Conservation (phyloP, 2,888 invertebrate species). For the Euspilapteryx auroguttella region DNA sequence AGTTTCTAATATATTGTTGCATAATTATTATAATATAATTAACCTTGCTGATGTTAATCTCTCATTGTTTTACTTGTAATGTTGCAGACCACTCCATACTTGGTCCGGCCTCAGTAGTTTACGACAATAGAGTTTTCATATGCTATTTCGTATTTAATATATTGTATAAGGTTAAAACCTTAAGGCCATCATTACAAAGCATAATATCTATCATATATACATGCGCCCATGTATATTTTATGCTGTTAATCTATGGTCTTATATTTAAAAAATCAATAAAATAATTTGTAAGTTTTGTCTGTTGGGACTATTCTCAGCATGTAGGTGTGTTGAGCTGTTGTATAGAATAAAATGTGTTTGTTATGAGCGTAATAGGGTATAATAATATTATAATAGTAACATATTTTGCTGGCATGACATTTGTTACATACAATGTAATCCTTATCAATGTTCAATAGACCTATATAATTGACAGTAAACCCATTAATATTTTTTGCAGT, state of each 20-base stretch:
- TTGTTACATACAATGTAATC: too few species aligned
- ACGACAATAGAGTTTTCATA: slow-evolving; percentile 50
- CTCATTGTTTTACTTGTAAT: too few species aligned
- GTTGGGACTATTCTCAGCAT: background rate
- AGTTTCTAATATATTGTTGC: too few species aligned
- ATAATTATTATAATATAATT: too few species aligned
- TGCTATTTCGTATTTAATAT: slow-evolving; percentile 30
- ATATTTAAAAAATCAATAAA: background rate
- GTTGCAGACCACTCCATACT: too few species aligned
- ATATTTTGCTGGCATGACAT: slow-evolving; percentile 19
- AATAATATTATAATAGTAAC: slow-evolving; percentile 6
- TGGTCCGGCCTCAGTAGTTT: slow-evolving; percentile 39
- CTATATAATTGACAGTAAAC: too few species aligned
- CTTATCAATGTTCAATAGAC: too few species aligned
- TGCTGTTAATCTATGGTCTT: slow-evolving; percentile 7
- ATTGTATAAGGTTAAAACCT: slow-evolving; percentile 35
- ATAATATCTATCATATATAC: slow-evolving; percentile 1
- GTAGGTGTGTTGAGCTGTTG: slow-evolving; percentile 26
- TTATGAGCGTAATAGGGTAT: slow-evolving; percentile 15
- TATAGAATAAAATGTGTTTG: slow-evolving; percentile 24
- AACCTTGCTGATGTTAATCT: too few species aligned
- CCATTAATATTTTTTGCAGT: too few species aligned
- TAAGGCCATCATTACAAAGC: slow-evolving; percentile 15
- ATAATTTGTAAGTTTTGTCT: slow-evolving; percentile 3
- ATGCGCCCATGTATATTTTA: slow-evolving; percentile 5